Conservation (phyloP, 2,888 invertebrate species). For the Priapulus caudatus region DNA sequence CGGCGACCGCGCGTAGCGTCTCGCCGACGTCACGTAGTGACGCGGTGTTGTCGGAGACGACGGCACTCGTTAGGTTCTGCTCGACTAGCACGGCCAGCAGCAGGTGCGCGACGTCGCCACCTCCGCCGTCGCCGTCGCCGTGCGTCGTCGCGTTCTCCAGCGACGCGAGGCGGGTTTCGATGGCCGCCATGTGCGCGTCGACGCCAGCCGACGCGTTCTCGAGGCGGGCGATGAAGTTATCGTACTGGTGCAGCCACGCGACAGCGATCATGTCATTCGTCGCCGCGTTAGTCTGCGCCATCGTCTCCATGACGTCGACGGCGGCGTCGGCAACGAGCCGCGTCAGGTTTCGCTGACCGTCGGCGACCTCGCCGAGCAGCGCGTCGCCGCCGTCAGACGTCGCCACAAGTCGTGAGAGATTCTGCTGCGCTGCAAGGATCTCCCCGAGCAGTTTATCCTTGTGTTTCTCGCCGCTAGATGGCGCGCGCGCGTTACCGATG, state of each 20-base stretch:
- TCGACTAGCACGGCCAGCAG: conserved; percentile 1
- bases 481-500: not conserved
- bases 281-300: not conserved
- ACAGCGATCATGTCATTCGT: not conserved
- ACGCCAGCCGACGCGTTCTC: not conserved
- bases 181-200: not conserved
- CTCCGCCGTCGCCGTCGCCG: too few relatives aligned
- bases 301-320: not conserved
- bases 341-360: not conserved
- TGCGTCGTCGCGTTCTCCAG: too few relatives aligned
- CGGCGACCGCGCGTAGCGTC: not conserved
- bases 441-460: too few relatives aligned
- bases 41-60: not conserved
- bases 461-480: not conserved
- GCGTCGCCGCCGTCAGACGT: not conserved
- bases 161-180: not conserved
- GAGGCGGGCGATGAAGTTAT: not conserved
- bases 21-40: not conserved
- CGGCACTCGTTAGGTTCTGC: not conserved
- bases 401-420: not conserved
- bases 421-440: too few relatives aligned
- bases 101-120: not conserved
- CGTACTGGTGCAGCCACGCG: not conserved
- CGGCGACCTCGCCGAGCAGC: not conserved
- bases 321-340: not conserved